Evolutionary conservation across 2,888 invertebrate genomes (phyloP).

Genomic region (Drosophila helvetica): DNA sequence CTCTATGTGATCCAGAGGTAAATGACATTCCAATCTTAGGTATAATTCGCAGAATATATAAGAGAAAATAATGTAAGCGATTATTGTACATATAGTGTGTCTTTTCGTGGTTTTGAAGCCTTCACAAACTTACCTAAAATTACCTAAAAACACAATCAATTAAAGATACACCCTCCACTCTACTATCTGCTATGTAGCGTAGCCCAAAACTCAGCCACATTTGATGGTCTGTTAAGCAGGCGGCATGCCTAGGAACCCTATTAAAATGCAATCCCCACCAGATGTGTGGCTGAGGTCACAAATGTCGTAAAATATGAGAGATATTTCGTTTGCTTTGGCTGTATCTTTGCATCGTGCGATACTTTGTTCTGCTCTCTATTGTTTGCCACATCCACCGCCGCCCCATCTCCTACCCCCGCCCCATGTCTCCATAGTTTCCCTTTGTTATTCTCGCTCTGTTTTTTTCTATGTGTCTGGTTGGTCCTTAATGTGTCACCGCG

Average conservation of each 20-base stretch:
- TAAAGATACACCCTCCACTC: constrained; percentile 11
- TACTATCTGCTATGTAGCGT: constrained; percentile 11
- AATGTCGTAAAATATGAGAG: constrained; percentile 32
- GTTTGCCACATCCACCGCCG: not conserved
- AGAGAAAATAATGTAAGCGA: no score
- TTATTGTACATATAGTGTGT: no score
- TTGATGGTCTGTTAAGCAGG: constrained; percentile 34
- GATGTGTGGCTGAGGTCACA: constrained; percentile 16
- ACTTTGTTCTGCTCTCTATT: not conserved
- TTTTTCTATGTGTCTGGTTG: constrained; percentile 18
- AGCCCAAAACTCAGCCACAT: not conserved
- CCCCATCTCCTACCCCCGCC: no score
- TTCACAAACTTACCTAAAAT: no score
- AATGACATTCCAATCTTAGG: no score
- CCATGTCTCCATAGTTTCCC: no score
- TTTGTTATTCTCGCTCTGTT: not conserved
- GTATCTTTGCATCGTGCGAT: constrained; percentile 4
- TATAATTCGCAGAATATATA: no score
- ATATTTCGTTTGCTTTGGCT: constrained; percentile 16
- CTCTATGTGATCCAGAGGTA: no score
- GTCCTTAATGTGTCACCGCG: constrained; percentile 56
- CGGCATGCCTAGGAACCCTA: constrained; percentile 17
- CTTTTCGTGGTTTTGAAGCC: no score
- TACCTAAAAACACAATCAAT: not conserved
- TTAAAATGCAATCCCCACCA: constrained; percentile 19